Conservation (phyloP, 35 echinoderm and acorn worm species). For the Apostichopus japonicus region DNA sequence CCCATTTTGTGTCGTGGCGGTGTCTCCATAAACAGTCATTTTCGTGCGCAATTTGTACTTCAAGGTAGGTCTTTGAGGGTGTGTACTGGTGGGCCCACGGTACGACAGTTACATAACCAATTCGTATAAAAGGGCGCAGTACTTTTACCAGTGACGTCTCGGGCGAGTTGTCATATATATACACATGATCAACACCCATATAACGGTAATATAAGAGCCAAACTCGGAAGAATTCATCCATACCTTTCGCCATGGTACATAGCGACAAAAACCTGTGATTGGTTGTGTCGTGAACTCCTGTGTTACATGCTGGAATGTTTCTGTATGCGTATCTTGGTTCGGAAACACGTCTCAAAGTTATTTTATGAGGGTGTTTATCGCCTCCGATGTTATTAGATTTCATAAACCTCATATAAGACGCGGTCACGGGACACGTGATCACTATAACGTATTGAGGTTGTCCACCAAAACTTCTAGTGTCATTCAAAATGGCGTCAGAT, state of each 20-base stretch:
- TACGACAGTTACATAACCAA: conserved; percentile 74
- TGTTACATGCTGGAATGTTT: conserved; percentile 50
- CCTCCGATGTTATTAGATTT: not conserved
- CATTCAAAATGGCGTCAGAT: conserved; percentile 71
- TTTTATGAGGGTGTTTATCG: not conserved
- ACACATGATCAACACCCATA: conserved; percentile 88
- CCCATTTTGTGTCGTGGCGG: conserved; percentile 66
- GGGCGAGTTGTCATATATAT: conserved; percentile 81
- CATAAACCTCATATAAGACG: not conserved
- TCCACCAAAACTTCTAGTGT: conserved; percentile 81
- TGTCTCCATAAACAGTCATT: conserved; percentile 84
- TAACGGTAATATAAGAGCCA: conserved; percentile 87
- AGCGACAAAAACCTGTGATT: conserved; percentile 66
- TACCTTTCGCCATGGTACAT: conserved; percentile 91
- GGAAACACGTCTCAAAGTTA: conserved; percentile 27
- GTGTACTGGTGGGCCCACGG: conserved; percentile 77
- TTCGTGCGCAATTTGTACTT: conserved; percentile 86
- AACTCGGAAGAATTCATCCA: conserved; percentile 71
- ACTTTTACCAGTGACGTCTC: conserved; percentile 45
- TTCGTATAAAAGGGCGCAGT: conserved; percentile 42
- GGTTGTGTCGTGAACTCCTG: conserved; percentile 31
- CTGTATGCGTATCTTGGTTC: conserved; percentile 39
- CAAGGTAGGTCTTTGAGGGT: conserved; percentile 82
- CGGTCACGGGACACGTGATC: conserved; percentile 77
- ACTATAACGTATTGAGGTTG: conserved; percentile 79